Base-by-base conservation (phyloP, 2,113 vertebrate genomes). In the Echinops telfairi region DNA sequence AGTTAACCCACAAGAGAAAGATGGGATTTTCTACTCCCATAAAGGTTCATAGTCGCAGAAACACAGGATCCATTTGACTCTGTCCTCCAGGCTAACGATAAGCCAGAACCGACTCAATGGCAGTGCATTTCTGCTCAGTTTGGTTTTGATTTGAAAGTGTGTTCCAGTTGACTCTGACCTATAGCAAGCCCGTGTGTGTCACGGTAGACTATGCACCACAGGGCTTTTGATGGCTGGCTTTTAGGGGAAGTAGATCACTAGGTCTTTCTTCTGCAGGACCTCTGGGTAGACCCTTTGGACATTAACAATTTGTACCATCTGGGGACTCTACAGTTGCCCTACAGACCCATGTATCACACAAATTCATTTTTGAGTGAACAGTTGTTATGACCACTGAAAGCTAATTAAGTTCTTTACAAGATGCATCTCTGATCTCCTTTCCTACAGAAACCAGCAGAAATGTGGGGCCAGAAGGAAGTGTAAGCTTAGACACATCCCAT, bases 331-430 rank as follows among this genome's bases (percentile, higher is more conserved):
- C 17, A 36, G 14, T 38, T n/a, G 53, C 25, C 80, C 58, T 80
- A 33, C 19, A 20, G 33, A 82, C 23, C 62, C 82, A 47, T 38
- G 11, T 31, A 66, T 60, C 93, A 94, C 16, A 40, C 2, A 22
- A 90, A 86, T 82, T 68, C 53, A 84, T 71, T 71, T 94, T 95
- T 66, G 87, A 60, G 36, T 77, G 60, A 93, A 91, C 47, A 93
- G 70, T 40, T 89, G 77, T 95, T 87, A 38, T 5, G 7, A 83
- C 38, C 15, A 20, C 76, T 86, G 47, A 89, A 82, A 80, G 31
- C 27, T 77, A 87, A 88, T 84, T 68, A 82, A 73, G 23, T 43
- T 12, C 31, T 27, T 80, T 83, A 15, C 16, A 86, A 40, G 38
- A 88, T 53, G 33, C 19, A 64, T 19, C 53, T 62, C 64, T 93